Base-by-base conservation (phyloP, 92 coral and sea anemone species). In the Parazoanthus atlanticus region DNA sequence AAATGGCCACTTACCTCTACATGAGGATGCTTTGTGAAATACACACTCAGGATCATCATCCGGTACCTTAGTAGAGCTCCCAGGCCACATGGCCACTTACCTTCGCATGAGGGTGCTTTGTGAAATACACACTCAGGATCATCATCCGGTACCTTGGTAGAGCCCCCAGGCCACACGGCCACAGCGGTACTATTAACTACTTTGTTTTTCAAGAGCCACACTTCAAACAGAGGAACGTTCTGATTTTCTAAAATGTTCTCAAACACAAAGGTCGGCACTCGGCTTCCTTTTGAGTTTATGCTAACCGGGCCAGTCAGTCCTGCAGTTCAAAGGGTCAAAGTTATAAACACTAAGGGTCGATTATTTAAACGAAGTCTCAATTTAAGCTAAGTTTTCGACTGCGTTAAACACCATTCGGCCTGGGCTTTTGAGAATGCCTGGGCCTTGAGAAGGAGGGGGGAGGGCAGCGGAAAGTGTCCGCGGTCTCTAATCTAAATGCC, bases 101-200 rank as follows among this genome's bases (percentile, higher is more conserved):
- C 76, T 21, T 17, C 21, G 36, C 86, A 82, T 6, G 86, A 65
- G 5, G 34, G 36, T 17, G 8, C 25, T 17, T 82, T 25, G 56
- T 38, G 13, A 11, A 82, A 82, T n/a, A 33, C 56, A 29, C 86
- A 82, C 58, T n/a, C 76, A 2, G 86, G 86, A 8, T 66, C 58
- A 65, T 82, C 86, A 82, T 82, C 86, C n/a, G 86, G 86, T 33
- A 82, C 46, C 58, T 19, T 38, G 10, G 86, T 82, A 33, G 86
- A 82, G 76, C 86, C 86, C 58, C 86, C 86, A 23, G 75, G 86
- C 86, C 86, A 82, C 34, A 82, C 36, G 34, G 86, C 86, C n/a
- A 12, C 61, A 0, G 76, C 43, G 9, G 25, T 82, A 23, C 36
- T 32, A 25, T 82, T 65, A 3, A 82, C 23, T 28, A 67, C 32